These are phyloP conservation scores for Callopanchax toddi DNA, from an alignment of 2,113 vertebrate species.

Conservation along the genomic window DNA sequence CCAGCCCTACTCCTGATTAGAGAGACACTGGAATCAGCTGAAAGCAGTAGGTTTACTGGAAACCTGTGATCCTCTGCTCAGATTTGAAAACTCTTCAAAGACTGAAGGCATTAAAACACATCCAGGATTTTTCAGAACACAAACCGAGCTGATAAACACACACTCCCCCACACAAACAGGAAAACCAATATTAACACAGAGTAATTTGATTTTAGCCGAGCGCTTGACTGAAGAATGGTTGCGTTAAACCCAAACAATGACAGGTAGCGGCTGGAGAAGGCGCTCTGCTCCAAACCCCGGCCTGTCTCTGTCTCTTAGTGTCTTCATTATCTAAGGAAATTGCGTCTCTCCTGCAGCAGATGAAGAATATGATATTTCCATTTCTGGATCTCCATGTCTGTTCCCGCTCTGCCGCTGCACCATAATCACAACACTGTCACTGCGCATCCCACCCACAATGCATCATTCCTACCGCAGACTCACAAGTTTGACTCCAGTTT, in stretches of 20 bases:
- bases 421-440: constrained; percentile 73
- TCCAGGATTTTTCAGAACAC: no score
- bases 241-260: constrained; percentile 16
- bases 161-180: not conserved
- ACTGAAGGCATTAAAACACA: no score
- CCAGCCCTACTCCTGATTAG: no score
- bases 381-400: constrained; percentile 48
- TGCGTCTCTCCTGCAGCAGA: constrained; percentile 56
- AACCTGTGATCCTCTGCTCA: no score
- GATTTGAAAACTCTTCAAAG: no score
- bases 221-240: constrained; percentile 5
- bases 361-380: constrained; percentile 75
- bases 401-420: constrained; percentile 29
- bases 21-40: no score
- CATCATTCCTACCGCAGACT: constrained; percentile 39
- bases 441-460: constrained; percentile 56
- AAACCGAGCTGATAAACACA: no score
- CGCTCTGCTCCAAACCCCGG: constrained; percentile 38
- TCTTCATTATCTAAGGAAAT: constrained; percentile 75
- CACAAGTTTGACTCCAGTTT: constrained; percentile 13
- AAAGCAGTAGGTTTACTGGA: no score
- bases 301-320: constrained; percentile 70
- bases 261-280: constrained; percentile 16
- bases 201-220: constrained; percentile 28
- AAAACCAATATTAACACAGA: constrained; percentile 10